These are phyloP conservation scores for Drosophila carrolli DNA, from an alignment of 1,140 invertebrate species.

Conservation along the genomic window DNA sequence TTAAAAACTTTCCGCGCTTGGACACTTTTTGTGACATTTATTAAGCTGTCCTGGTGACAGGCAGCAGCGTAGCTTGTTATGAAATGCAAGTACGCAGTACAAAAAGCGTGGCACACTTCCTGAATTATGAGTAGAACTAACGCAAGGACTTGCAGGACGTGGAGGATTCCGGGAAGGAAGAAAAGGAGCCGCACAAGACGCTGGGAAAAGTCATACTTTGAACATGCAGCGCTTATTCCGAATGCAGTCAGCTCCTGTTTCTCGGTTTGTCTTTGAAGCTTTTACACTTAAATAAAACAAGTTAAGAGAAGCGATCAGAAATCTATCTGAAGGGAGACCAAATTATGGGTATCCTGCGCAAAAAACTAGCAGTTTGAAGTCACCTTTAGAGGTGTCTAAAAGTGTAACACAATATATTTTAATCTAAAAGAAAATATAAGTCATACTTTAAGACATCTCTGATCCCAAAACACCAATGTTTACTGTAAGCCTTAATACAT, in stretches of 20 bases:
- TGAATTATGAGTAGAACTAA: conserved; percentile 70
- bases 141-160: background rate
- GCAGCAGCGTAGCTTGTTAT: conserved; percentile 50
- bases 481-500: too few species aligned
- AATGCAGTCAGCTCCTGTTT: conserved; percentile 53
- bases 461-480: too few species aligned
- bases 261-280: conserved; percentile 13
- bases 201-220: conserved; percentile 45
- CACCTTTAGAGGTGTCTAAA: background rate
- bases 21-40: conserved; percentile 64
- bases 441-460: too few species aligned
- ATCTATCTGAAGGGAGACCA: too few species aligned
- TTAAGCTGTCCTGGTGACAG: conserved; percentile 52
- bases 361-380: too few species aligned
- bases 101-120: conserved; percentile 71
- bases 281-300: conserved; percentile 3
- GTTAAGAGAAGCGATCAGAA: background rate
- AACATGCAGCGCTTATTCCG: conserved; percentile 59
- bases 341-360: too few species aligned
- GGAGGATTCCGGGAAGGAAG: background rate
- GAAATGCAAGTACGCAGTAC: conserved; percentile 66
- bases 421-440: too few species aligned
- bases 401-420: background rate
- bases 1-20: conserved; percentile 20
- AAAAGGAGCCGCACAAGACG: conserved; percentile 31